Conservation (phyloP, 2,113 vertebrate genomes). For the Sander lucioperca region DNA sequence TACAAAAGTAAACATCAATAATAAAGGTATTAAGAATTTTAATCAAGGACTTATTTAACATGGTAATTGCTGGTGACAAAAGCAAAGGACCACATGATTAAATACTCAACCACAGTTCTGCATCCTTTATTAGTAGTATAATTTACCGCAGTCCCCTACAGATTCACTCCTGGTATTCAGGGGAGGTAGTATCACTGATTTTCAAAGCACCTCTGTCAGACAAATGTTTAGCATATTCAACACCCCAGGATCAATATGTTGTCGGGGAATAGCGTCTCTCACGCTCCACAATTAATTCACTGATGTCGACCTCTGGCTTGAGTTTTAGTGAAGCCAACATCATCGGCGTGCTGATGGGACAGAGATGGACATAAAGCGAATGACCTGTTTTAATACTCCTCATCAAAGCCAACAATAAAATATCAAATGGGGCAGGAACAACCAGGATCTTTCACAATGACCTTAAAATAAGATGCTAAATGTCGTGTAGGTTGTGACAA, state of each 20-base stretch:
- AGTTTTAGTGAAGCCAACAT: conserved; percentile 76
- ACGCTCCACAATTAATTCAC: conserved; percentile 73
- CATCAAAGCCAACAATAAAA: conserved; percentile 61
- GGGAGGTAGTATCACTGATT: conserved; percentile 37
- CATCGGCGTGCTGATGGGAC: conserved; percentile 64
- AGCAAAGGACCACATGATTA: conserved; percentile 45
- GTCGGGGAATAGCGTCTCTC: conserved; percentile 61
- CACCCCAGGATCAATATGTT: conserved; percentile 75
- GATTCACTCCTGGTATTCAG: conserved; percentile 55
- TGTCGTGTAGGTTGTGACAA: conserved; percentile 52
- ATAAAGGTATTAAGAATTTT: conserved; percentile 62
- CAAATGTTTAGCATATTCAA: conserved; percentile 80
- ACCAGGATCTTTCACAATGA: conserved; percentile 43
- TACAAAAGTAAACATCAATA: conserved; percentile 72
- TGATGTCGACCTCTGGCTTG: conserved; percentile 73
- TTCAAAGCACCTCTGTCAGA: conserved; percentile 63
- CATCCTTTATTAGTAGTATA: conserved; percentile 42
- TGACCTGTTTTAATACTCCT: conserved; percentile 63
- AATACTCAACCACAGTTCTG: conserved; percentile 38
- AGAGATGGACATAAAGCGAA: conserved; percentile 61
- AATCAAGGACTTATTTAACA: conserved; percentile 72
- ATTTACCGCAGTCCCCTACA: conserved; percentile 29
- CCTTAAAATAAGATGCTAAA: conserved; percentile 59
- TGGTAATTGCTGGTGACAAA: conserved; percentile 60
- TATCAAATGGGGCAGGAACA: conserved; percentile 63